Conservation (phyloP, 2,888 invertebrate species). For the Tenthredo mesomela region DNA sequence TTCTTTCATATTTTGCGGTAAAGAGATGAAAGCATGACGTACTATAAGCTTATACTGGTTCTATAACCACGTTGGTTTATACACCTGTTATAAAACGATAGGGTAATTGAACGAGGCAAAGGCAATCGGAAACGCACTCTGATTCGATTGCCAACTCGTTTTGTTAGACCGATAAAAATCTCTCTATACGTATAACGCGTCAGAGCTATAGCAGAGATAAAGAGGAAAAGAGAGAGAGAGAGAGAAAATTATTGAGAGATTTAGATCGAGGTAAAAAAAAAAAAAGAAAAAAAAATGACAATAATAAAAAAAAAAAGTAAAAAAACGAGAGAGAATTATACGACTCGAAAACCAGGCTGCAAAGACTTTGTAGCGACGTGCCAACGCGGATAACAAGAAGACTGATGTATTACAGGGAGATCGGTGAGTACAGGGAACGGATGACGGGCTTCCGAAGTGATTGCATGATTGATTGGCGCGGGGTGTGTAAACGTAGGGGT, state of each 20-base stretch:
- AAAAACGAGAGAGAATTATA: not conserved
- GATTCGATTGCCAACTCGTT: slow-evolving; percentile 39
- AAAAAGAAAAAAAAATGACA: not conserved
- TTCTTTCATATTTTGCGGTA: not conserved
- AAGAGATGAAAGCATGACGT: not conserved
- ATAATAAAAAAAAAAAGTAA: too few relatives aligned
- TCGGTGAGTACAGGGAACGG: slow-evolving; percentile 49
- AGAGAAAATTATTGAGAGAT: not conserved
- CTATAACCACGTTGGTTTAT: slow-evolving; percentile 1
- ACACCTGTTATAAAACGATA: slow-evolving; percentile 3
- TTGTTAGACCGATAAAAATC: not conserved
- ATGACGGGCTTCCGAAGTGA: slow-evolving; percentile 45
- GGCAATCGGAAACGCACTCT: slow-evolving; percentile 13
- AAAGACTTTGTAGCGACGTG: slow-evolving; percentile 38
- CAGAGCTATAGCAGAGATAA: not conserved
- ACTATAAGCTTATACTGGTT: too few relatives aligned
- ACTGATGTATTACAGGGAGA: slow-evolving; percentile 48
- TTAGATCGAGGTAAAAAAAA: not conserved
- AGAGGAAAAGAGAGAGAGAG: not conserved
- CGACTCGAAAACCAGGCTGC: not conserved
- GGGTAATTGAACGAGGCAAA: slow-evolving; percentile 27
- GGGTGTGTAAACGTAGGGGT: slow-evolving; percentile 12
- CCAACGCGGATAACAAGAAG: slow-evolving; percentile 47
- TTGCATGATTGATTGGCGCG: slow-evolving; percentile 45
- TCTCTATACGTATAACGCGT: not conserved